Percentiles rank a stretch among this genome's conserved stretches.
phyloP scores from a whole-genome alignment of 2,113 vertebrate genomes.

The Sinocyclocheilus rhinocerous region DNA sequence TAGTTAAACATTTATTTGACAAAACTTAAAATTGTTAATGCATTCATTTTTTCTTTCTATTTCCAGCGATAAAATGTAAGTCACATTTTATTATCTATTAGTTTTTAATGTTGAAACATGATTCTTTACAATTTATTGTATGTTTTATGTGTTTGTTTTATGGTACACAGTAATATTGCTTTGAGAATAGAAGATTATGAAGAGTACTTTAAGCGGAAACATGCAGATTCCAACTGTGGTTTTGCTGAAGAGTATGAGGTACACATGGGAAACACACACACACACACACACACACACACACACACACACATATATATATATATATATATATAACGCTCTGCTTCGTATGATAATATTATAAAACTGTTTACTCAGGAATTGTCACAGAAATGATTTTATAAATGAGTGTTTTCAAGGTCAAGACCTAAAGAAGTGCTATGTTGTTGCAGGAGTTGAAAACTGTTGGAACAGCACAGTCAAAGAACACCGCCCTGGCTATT shows the following conservation, averaged over 20 bases:
- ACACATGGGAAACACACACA: conserved; percentile 23
- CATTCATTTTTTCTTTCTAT: conserved; percentile 31
- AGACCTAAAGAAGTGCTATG: background rate
- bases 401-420: background rate
- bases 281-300: no score
- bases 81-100: conserved; percentile 33
- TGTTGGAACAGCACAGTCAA: conserved; percentile 84
- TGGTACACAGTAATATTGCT: conserved; percentile 66
- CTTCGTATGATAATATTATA: background rate
- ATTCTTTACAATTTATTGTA: background rate
- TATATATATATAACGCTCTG: no score
- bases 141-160: background rate
- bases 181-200: conserved; percentile 87
- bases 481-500: conserved; percentile 73
- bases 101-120: background rate
- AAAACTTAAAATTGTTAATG: background rate
- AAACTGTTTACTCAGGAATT: background rate
- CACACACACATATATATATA: no score
- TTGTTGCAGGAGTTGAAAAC: conserved; percentile 82
- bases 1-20: conserved; percentile 1
- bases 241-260: conserved; percentile 96
- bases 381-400: background rate
- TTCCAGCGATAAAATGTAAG: conserved; percentile 71
- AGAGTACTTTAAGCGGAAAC: conserved; percentile 88
- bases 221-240: conserved; percentile 91